Evolutionary conservation across 2,888 invertebrate species (phyloP), one percentile per base, ranked within the genome.

Genomic region (Cepaea hortensis): DNA sequence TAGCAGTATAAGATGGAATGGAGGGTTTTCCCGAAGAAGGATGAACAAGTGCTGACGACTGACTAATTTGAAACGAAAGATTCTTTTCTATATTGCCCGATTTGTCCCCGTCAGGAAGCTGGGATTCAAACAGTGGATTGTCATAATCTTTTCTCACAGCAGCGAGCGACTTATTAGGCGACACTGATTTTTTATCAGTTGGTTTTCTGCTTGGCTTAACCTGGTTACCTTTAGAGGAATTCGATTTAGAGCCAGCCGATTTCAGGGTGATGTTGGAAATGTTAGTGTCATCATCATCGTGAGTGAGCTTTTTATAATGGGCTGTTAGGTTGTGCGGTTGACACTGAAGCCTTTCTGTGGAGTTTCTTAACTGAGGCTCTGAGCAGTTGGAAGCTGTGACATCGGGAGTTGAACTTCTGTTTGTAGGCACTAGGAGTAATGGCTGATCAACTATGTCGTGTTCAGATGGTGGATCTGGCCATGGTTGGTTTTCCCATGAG

Each of bases 391-490:
- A 6, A 50, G 72, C n/a, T 23, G 50, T 4, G n/a, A 23, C 11
- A 9, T 72, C 55, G 65, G 77, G 77, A 50, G 9, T 48, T 13
- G 84, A 62, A 23, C 20, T 68, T 11, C 13, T 84, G 13, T 76
- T 50, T 13, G n/a, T 20, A 15, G n/a, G 48, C 68, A 68, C 55
- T 35, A n/a, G 5, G 46, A 68, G 70, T 70, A 18, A 11, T 68
- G 77, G 55, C 20, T 68, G 62, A n/a, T 50, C 85, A 20, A 75
- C 65, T 3, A 81, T 85, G 13, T 85, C 85, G n/a, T 15, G 75
- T 62, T 85, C 85, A 35, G 81, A 55, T 35, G 87, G 87, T 23
- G 87, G 87, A 15, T 87, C 87, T 6, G 87, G 87, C 87, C 87
- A 87, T 0, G 87, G 87, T 68, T 87, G 87, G 18, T 65, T 84